Evolutionary conservation across 2,888 invertebrate species (phyloP).

Genomic region (Corbicula japonica): DNA sequence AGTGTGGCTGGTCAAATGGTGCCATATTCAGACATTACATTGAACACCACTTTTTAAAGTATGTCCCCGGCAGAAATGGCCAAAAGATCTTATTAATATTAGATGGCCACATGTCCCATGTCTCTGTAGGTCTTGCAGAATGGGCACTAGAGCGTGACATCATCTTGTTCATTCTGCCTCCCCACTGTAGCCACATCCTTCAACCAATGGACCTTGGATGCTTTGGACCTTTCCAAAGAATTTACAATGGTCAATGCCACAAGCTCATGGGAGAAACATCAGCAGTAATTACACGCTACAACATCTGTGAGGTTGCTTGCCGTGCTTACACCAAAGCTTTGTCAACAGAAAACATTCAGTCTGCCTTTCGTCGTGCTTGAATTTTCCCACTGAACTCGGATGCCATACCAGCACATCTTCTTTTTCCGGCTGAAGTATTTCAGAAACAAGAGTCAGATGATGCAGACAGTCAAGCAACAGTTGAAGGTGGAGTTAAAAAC

Average conservation of each 20-base stretch:
- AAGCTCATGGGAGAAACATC: background rate
- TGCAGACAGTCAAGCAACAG: background rate
- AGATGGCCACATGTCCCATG: conserved; percentile 37
- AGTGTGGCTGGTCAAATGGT: conserved; percentile 45
- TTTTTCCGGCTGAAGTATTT: background rate
- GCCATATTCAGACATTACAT: conserved; percentile 37
- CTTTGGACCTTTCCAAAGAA: background rate
- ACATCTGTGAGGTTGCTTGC: conserved; percentile 1
- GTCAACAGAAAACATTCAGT: background rate
- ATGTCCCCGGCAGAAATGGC: conserved; percentile 6
- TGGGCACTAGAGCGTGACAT: conserved; percentile 27
- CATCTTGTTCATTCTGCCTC: conserved; percentile 18
- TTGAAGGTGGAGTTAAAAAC: conserved; percentile 6
- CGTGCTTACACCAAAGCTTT: background rate
- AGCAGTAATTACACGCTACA: conserved; percentile 4
- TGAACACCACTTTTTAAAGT: conserved; percentile 35
- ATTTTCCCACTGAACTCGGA: background rate
- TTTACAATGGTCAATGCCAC: background rate
- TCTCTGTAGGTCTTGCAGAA: conserved; percentile 38
- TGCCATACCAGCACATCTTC: background rate
- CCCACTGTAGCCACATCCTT: conserved; percentile 4
- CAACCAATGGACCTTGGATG: conserved; percentile 2
- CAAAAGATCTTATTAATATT: conserved; percentile 22
- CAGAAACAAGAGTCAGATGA: background rate
- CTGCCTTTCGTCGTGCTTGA: background rate